A percentile compares a stretch with the other conserved stretches of the same genome.
Conservation (phyloP, 1,140 invertebrate species). For the Probaryconus sp. region DNA sequence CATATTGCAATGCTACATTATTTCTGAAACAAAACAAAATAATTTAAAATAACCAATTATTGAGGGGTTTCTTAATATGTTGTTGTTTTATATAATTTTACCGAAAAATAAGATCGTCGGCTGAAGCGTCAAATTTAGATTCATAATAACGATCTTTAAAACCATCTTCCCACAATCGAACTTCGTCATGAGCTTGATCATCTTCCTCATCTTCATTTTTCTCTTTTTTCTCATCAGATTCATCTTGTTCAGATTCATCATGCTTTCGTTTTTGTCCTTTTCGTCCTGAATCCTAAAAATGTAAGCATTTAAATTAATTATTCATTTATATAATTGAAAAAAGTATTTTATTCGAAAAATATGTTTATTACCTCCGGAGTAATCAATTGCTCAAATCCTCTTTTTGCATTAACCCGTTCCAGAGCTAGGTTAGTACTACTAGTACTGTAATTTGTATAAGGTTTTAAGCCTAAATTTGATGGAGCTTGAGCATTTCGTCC, state of each 20-base stretch:
- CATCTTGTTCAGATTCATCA: slow-evolving; percentile 66
- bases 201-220: slow-evolving; percentile 81
- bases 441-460: slow-evolving; percentile 76
- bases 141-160: slow-evolving; percentile 99
- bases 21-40: slow-evolving; percentile 79
- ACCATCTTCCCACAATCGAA: slow-evolving; percentile 97
- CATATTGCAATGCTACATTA: slow-evolving; percentile 95
- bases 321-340: slow-evolving; percentile 15
- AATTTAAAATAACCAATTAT: slow-evolving; percentile 16
- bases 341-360: slow-evolving; percentile 13
- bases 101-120: slow-evolving; percentile 91
- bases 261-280: slow-evolving; percentile 77
- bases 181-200: slow-evolving; percentile 92
- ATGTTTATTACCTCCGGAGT: slow-evolving; percentile 66
- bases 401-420: slow-evolving; percentile 63
- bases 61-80: not conserved
- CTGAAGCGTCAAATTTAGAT: slow-evolving; percentile 94
- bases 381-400: slow-evolving; percentile 76
- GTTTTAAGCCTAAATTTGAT: slow-evolving; percentile 84
- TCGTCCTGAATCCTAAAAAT: slow-evolving; percentile 50
- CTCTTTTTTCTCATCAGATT: slow-evolving; percentile 83
- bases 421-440: slow-evolving; percentile 57
- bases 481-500: slow-evolving; percentile 77
- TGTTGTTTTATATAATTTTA: slow-evolving; percentile 55
- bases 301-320: not conserved